Base-by-base conservation (phyloP, 2,797 vertebrate genomes). In the Sebastes paucispinis region DNA sequence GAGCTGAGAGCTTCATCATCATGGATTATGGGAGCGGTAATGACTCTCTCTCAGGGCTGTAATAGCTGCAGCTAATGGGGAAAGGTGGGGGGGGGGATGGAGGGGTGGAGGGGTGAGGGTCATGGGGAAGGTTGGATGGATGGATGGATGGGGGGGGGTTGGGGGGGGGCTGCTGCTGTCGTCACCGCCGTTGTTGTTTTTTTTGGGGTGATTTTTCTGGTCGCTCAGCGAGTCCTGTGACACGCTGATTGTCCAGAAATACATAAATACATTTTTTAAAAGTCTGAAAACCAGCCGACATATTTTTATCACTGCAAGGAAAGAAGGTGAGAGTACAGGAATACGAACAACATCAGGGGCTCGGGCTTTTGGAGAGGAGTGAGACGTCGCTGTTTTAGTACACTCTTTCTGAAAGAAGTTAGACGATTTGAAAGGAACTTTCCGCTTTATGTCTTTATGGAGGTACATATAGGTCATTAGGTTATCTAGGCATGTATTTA, bases 1-100 rank as follows among this genome's bases (percentile, higher is more conserved):
- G 88, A 82, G 93, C 91, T 90, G 89, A 93, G 92, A 92, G 93
- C 88, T 88, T 92, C 90, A 92, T 93, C 91, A 91, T 87, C 78
- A 84, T 88, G 81, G 88, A 91, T 84, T 84, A 84, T 88, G 82
- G 89, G 79, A 88, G 88, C 86, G 47, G 85, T 92, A 92, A 92
- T 92, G 89, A 92, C 91, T 89, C 89, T 72, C 88, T 90, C 86
- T 77, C 83, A 86, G 80, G 82, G 83, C 88, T 86, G 84, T 91
- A 93, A 93, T 91, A 81, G 91, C 90, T 77, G 87, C 73, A 22
- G 83, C 88, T 92, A 92, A 90, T 92, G 92, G 86, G 84, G 76
- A 59, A 18, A 79, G 83, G 82, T 31, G 73, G 50, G 74, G 60
- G 70, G 60, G 59, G 22, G 71, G 32, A 34, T 34, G 73, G 60